phyloP scores from a whole-genome alignment of 2,113 vertebrate genomes.

The Elaphurus davidianus region DNA sequence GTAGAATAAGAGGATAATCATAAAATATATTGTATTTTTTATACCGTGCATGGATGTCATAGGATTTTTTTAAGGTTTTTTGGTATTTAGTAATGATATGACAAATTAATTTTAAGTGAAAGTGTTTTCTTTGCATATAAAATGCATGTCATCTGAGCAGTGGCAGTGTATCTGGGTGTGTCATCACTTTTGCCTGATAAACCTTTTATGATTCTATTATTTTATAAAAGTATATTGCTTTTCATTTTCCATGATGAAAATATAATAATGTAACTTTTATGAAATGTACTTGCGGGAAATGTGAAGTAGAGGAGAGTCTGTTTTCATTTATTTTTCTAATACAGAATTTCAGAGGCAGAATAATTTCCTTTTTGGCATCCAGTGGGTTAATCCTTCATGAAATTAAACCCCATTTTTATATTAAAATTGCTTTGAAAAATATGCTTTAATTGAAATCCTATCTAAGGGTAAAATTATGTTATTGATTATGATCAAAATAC shows the following conservation, averaged over 20 bases:
- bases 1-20: neutral
- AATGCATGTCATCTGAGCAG: neutral
- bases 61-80: neutral
- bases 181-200: neutral
- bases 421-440: slow-evolving; percentile 78
- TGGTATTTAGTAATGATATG: neutral
- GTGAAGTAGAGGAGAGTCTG: neutral
- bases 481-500: slow-evolving; percentile 86
- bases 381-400: slow-evolving; percentile 71
- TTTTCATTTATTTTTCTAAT: slow-evolving; percentile 13
- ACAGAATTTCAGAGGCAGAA: neutral
- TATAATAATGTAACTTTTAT: neutral
- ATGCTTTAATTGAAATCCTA: slow-evolving; percentile 83
- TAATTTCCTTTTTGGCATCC: slow-evolving; percentile 18
- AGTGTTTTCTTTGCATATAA: neutral
- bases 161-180: neutral
- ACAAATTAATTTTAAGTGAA: neutral
- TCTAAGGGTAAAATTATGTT: slow-evolving; percentile 84
- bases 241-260: slow-evolving; percentile 21
- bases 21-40: neutral
- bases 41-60: neutral
- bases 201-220: neutral
- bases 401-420: slow-evolving; percentile 63
- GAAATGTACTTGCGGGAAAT: slow-evolving; percentile 4
- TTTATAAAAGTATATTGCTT: slow-evolving; percentile 12